phyloP scores from a whole-genome alignment of 2,113 vertebrate species.

The Phaethornis superciliosus region DNA sequence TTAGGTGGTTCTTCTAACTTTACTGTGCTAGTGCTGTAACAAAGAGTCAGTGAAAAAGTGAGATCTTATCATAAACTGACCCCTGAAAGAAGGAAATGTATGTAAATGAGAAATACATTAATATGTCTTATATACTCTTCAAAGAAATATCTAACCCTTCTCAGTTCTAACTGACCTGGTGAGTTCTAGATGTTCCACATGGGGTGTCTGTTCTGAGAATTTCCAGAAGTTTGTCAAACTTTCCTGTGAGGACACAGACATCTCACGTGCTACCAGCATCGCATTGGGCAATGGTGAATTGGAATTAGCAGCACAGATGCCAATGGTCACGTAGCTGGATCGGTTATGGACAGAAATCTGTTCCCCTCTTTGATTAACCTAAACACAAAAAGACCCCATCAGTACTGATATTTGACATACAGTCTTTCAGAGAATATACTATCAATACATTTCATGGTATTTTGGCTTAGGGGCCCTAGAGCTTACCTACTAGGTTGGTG shows the following conservation, averaged over 20 bases:
- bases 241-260: background rate
- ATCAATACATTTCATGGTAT: background rate
- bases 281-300: conserved; percentile 5
- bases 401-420: background rate
- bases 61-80: background rate
- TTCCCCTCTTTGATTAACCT: conserved; percentile 69
- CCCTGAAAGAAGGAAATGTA: background rate
- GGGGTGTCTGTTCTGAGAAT: background rate
- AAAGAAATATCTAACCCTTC: background rate
- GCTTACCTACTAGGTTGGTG: background rate
- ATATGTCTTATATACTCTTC: background rate
- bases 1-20: background rate
- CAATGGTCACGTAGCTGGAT: conserved; percentile 58
- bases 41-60: background rate
- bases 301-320: conserved; percentile 50
- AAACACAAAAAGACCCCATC: background rate
- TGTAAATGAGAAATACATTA: background rate
- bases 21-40: background rate
- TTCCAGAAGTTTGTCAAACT: background rate
- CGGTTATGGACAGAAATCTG: conserved; percentile 64
- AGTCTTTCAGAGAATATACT: background rate
- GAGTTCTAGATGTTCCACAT: conserved; percentile 34
- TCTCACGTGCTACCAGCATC: conserved; percentile 56
- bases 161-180: conserved; percentile 54
- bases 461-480: background rate